Conservation (phyloP, 1,140 invertebrate genomes). For the Neodiprion pinetum region DNA sequence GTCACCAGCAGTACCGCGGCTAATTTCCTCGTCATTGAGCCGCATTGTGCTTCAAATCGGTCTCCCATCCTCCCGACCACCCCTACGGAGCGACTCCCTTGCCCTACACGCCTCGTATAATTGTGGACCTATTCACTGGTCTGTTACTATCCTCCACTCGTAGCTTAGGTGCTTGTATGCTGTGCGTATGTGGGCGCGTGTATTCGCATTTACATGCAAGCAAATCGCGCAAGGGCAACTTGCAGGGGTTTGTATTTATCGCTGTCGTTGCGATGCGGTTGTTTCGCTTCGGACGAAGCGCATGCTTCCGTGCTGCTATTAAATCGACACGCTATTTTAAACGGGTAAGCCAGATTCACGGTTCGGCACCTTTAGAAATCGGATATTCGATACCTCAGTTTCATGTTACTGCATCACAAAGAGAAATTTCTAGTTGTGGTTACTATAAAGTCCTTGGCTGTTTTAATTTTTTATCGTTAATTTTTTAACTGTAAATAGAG, state of each 20-base stretch:
- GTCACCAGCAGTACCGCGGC: constrained; percentile 51
- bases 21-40: constrained; percentile 54
- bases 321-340: constrained; percentile 5
- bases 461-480: too few relatives aligned
- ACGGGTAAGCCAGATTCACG: not conserved
- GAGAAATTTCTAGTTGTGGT: too few relatives aligned
- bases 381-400: not conserved
- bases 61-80: constrained; percentile 35
- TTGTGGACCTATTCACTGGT: not conserved
- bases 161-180: not conserved
- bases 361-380: not conserved
- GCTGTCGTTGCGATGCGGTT: not conserved
- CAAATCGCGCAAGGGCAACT: too few relatives aligned
- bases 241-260: too few relatives aligned
- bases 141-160: too few relatives aligned
- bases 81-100: constrained; percentile 28
- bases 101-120: constrained; percentile 3
- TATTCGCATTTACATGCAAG: too few relatives aligned
- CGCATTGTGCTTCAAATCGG: constrained; percentile 54
- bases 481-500: too few relatives aligned
- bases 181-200: not conserved
- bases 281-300: not conserved
- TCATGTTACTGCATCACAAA: not conserved
- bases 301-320: not conserved
- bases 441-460: too few relatives aligned